phyloP scores from a whole-genome alignment of 2,797 vertebrate genomes.

The Myotis pilosus region DNA sequence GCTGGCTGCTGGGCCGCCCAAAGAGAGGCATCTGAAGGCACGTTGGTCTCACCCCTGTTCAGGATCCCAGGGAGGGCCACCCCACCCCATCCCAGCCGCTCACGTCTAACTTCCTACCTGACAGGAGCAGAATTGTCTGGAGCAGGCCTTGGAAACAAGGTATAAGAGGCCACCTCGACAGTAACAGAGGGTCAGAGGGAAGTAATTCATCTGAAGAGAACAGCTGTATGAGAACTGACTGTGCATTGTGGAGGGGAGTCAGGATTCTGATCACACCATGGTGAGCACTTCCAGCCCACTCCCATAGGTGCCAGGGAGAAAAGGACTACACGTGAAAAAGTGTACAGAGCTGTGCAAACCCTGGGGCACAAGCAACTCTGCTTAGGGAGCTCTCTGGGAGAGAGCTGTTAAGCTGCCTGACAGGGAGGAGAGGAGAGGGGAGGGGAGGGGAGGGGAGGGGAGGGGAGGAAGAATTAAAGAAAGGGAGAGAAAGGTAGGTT shows the following conservation, averaged over 20 bases:
- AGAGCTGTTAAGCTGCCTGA: background rate
- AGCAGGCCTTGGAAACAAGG: background rate
- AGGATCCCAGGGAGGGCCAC: too few species aligned
- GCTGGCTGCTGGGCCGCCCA: too few species aligned
- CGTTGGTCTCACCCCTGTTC: too few species aligned
- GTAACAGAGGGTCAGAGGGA: background rate
- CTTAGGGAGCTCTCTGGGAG: background rate
- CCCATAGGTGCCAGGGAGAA: background rate
- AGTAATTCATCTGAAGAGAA: background rate
- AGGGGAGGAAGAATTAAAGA: background rate
- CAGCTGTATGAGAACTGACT: background rate
- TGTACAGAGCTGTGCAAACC: background rate
- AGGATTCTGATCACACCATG: background rate
- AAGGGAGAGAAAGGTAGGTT: background rate
- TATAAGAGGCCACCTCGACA: background rate
- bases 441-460: fast-evolving
- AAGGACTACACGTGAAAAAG: background rate
- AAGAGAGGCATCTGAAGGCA: too few species aligned
- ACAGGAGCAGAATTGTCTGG: background rate
- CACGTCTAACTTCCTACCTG: too few species aligned
- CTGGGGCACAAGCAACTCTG: background rate
- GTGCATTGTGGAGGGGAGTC: background rate
- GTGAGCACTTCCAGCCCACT: background rate
- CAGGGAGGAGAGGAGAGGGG: too few species aligned
- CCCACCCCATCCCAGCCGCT: too few species aligned